Conservation (phyloP, 2,113 vertebrate genomes). For the Phrynosoma blainvillii region DNA sequence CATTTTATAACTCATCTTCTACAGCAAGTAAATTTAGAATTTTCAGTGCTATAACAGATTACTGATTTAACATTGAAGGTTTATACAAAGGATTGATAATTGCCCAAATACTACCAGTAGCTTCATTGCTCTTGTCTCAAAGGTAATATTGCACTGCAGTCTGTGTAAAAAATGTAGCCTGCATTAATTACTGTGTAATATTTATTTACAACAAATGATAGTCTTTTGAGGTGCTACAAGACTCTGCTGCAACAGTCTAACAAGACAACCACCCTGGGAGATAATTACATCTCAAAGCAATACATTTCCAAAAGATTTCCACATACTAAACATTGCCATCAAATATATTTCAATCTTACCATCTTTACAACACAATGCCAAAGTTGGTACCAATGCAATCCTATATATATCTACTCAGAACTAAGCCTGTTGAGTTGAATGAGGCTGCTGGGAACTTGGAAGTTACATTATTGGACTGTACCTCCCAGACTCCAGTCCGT, state of each 20-base stretch:
- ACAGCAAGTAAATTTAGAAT: neutral
- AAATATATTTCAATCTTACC: neutral
- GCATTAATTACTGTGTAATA: neutral
- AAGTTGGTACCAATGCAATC: neutral
- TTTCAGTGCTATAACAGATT: neutral
- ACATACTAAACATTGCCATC: neutral
- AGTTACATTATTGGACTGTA: no score
- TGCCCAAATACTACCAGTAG: neutral
- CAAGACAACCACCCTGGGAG: neutral
- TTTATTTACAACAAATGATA: neutral
- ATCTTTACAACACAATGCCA: neutral
- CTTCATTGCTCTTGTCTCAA: neutral
- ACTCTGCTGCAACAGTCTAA: neutral
- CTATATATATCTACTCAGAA: neutral
- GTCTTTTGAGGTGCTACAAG: neutral
- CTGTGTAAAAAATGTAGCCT: no score
- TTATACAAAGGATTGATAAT: neutral
- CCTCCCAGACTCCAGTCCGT: no score
- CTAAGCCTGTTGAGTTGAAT: neutral
- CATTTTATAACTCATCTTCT: neutral
- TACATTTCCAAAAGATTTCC: neutral
- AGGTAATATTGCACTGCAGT: neutral
- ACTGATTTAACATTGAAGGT: neutral
- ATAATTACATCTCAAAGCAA: neutral
- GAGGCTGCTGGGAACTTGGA: neutral